Base-by-base conservation (phyloP, 2,888 invertebrate genomes). In the Metellina segmentata region DNA sequence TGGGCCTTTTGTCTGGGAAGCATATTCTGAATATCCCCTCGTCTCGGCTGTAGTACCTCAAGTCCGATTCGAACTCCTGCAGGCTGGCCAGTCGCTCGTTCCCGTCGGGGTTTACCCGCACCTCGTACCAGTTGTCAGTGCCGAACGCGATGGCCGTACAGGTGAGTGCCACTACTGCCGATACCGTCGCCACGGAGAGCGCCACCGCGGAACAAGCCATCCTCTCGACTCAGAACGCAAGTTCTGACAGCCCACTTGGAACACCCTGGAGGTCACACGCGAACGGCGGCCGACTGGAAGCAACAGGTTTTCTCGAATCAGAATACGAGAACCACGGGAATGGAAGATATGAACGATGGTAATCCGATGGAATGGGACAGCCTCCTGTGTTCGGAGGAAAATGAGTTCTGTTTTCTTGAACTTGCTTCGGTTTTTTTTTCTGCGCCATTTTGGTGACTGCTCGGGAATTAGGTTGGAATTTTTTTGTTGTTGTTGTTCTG, bases 71-170 rank as follows among this genome's bases (percentile, higher is more conserved):
- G 95, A 98, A 96, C 91, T 94, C 94, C 74, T 94, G 94, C 13
- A 94, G 93, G 83, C 94, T 94, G 9, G 94, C 93, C 34, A 94
- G 93, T 82, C 94, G 94, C n/a, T 94, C 93, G 51, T 92, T 91
- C 1, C 79, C 87, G 6, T 90, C 92, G 16, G 89, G 89, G 95
- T 97, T 97, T 94, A 99, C 98, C 96, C 98, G 98, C 94, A 98
- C 97, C 95, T 97, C 97, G 94, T 98, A 96, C 99, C 99, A 99
- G 96, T 98, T 98, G 96, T 99, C 98, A 95, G 98, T 98, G 94
- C 98, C 97, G 96, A 98, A 98, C 94, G 98, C 98, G 95, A 99
- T 98, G 94, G 98, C 97, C 95, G 99, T 96, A 95, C 98, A 96
- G 93, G 98, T 98, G 95, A 98, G 97, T 94, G 98, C 98, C 95